phyloP scores from a whole-genome alignment of 2,888 invertebrate genomes.

The Neoascia interrupta region DNA sequence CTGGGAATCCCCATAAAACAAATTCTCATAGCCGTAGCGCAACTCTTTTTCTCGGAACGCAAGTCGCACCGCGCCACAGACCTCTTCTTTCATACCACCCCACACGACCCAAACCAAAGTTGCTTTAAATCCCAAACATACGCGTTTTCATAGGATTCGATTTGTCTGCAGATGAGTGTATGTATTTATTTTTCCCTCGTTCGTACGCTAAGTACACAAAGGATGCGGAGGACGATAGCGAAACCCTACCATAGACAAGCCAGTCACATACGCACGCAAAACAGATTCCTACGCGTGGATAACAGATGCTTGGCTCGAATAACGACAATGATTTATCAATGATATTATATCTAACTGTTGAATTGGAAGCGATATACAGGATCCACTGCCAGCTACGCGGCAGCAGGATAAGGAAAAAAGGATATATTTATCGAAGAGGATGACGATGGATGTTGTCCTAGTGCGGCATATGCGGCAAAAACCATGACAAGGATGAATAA shows the following conservation, averaged over 20 bases:
- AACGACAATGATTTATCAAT: slow-evolving; percentile 62
- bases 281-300: slow-evolving; percentile 44
- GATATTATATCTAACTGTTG: slow-evolving; percentile 64
- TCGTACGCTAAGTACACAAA: slow-evolving; percentile 8
- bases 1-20: slow-evolving; percentile 60
- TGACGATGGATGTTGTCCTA: not conserved
- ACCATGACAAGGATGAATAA: not conserved
- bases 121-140: slow-evolving; percentile 33
- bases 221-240: not conserved
- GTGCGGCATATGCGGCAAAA: slow-evolving; percentile 5
- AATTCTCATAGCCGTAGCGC: slow-evolving; percentile 28
- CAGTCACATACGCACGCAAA: slow-evolving; percentile 41
- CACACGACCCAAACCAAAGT: too few species aligned
- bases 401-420: too few species aligned
- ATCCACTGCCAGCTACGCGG: not conserved
- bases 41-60: not conserved
- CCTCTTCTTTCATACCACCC: too few species aligned
- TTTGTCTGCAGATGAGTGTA: slow-evolving; percentile 33
- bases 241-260: not conserved
- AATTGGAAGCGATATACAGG: slow-evolving; percentile 47
- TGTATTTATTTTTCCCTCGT: slow-evolving; percentile 5
- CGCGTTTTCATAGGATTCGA: slow-evolving; percentile 28
- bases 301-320: slow-evolving; percentile 57
- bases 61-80: not conserved
- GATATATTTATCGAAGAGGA: too few species aligned